Evolutionary conservation across 2,113 vertebrate species (phyloP).

Genomic region (Lontra canadensis): DNA sequence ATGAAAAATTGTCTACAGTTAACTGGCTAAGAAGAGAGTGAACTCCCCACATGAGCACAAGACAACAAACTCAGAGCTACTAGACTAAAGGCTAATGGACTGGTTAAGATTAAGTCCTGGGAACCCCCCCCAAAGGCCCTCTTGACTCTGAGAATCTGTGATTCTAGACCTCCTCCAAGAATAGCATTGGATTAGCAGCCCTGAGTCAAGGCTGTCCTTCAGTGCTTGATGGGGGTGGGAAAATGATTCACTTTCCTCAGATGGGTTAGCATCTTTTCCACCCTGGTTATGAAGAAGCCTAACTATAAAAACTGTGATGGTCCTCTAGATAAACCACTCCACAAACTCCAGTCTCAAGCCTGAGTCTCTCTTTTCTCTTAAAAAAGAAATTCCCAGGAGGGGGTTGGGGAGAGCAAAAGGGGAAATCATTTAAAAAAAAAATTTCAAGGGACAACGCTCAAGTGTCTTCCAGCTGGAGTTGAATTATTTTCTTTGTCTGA

Average conservation of each 20-base stretch:
- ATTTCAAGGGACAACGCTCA: slow-evolving; percentile 9
- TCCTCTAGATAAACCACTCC: slow-evolving; percentile 43
- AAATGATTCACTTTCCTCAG: slow-evolving; percentile 49
- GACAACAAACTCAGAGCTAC: not conserved
- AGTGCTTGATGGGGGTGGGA: not conserved
- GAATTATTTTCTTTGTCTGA: slow-evolving; percentile 52
- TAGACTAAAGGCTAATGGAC: not conserved
- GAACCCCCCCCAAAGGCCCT: not conserved
- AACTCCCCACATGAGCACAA: not conserved
- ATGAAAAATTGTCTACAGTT: not conserved
- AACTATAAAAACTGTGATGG: slow-evolving; percentile 53
- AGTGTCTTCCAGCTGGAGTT: slow-evolving; percentile 53
- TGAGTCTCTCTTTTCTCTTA: slow-evolving; percentile 23
- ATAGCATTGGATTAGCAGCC: not conserved
- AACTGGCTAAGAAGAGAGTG: not conserved
- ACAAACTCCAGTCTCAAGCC: slow-evolving; percentile 41
- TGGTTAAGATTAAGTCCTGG: not conserved
- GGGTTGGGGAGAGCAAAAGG: not conserved
- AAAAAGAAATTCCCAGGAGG: slow-evolving; percentile 42
- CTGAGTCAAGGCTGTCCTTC: slow-evolving; percentile 25
- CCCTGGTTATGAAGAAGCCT: slow-evolving; percentile 28
- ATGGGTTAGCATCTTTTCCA: slow-evolving; percentile 37
- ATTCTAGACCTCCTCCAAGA: not conserved
- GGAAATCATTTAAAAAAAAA: not conserved
- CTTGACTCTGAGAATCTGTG: slow-evolving; percentile 5